These are phyloP conservation scores for Andricus grossulariae DNA, from an alignment of 1,140 invertebrate genomes.

Conservation along the genomic window DNA sequence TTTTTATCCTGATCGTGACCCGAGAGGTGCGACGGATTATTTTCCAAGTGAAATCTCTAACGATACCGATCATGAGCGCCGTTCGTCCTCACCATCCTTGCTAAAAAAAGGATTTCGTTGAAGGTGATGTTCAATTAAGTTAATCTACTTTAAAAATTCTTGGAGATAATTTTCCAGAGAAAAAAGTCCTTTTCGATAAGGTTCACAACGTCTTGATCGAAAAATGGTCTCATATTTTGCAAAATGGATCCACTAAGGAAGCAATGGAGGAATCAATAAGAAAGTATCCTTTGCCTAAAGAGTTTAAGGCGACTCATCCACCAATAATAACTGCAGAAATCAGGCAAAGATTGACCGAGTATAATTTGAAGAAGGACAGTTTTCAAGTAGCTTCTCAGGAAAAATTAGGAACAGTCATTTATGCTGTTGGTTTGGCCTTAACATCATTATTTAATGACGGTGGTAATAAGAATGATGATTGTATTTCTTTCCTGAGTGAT, in stretches of 20 bases:
- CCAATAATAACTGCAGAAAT: neutral
- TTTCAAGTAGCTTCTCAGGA: neutral
- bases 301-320: neutral
- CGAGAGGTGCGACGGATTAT: too few species aligned
- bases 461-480: neutral
- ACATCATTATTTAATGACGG: neutral
- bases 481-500: slow-evolving; percentile 25
- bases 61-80: too few species aligned
- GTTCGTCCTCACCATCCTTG: too few species aligned
- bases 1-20: too few species aligned
- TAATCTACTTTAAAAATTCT: neutral
- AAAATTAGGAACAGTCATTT: neutral
- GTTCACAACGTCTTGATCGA: too few species aligned
- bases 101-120: too few species aligned
- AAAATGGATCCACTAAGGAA: too few species aligned
- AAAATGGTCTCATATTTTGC: too few species aligned
- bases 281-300: neutral
- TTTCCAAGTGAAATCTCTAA: too few species aligned
- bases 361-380: neutral
- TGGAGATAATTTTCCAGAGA: neutral
- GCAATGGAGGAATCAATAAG: neutral
- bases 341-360: too few species aligned
- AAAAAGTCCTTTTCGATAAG: neutral
- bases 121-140: neutral
- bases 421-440: neutral